These are phyloP conservation scores for Henricia sp. DNA, from an alignment of 53 echinoderm and acorn worm genomes.

Conservation along the genomic window DNA sequence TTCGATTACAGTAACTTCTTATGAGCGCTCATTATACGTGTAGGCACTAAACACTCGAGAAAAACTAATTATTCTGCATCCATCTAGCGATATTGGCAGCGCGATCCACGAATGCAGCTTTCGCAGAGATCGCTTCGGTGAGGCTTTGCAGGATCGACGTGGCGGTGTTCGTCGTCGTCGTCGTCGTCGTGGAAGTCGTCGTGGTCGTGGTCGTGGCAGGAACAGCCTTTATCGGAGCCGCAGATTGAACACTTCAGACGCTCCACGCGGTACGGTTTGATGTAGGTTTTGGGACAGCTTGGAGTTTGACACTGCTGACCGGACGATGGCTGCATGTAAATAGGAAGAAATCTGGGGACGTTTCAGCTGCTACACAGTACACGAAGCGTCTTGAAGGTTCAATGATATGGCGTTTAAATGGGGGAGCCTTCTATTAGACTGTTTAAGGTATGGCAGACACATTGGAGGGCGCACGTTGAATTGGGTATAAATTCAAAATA, in stretches of 20 bases:
- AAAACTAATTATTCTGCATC: too few species aligned
- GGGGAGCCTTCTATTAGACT: too few species aligned
- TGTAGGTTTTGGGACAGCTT: neutral
- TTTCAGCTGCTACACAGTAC: too few species aligned
- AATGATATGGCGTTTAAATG: too few species aligned
- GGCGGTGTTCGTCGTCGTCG: neutral
- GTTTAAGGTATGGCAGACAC: too few species aligned
- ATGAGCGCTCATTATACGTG: too few species aligned
- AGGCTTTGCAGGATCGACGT: slow-evolving; percentile 21
- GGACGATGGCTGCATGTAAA: slow-evolving; percentile 33
- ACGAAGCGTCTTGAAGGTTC: too few species aligned
- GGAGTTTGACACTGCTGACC: slow-evolving; percentile 45
- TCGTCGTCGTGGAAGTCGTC: neutral
- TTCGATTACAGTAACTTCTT: too few species aligned
- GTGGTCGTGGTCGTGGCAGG: neutral
- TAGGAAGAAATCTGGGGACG: too few species aligned
- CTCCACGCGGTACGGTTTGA: slow-evolving; percentile 51
- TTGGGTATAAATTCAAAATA: too few species aligned
- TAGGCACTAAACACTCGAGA: too few species aligned
- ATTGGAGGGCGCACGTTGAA: too few species aligned
- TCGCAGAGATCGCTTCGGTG: slow-evolving; percentile 49
- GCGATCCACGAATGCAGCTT: slow-evolving; percentile 12
- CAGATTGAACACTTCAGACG: slow-evolving; percentile 4
- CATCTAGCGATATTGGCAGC: neutral
- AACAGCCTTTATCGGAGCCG: neutral